Evolutionary conservation across 1,140 invertebrate species (phyloP).

Genomic region (Leptinotarsa defecta): DNA sequence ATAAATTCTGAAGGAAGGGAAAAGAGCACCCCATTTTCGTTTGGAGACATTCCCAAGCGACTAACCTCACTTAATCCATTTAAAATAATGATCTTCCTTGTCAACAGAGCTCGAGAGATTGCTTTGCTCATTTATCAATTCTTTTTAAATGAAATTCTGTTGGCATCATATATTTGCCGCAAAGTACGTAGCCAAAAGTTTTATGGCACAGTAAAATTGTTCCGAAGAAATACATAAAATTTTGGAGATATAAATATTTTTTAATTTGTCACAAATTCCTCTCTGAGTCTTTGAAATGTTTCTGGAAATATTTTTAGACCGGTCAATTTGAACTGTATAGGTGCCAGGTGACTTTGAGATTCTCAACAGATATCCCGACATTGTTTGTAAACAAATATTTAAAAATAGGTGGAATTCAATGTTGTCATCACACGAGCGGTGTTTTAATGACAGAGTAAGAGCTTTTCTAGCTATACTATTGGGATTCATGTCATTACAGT

Average conservation of each 20-base stretch:
- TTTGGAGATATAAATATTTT: neutral
- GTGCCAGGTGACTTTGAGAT: neutral
- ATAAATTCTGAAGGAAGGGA: no score
- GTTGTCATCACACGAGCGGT: neutral
- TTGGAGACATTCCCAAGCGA: no score
- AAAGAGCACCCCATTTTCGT: no score
- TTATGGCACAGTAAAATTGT: neutral
- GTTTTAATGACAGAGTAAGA: neutral
- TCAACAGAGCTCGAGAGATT: neutral
- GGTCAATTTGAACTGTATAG: neutral
- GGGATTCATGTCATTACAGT: neutral
- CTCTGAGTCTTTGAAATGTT: neutral
- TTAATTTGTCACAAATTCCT: constrained; percentile 1
- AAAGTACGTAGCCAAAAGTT: neutral
- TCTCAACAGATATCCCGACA: neutral
- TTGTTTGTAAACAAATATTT: constrained; percentile 4
- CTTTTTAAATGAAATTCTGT: neutral
- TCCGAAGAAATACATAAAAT: neutral
- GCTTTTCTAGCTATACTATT: neutral
- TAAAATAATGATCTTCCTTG: neutral
- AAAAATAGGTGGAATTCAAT: neutral
- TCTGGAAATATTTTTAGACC: neutral
- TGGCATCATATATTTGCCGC: neutral
- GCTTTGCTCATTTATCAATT: neutral
- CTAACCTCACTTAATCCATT: neutral